These are phyloP conservation scores for Saguinus imperator DNA, from an alignment of 2,113 vertebrate genomes.

Conservation along the genomic window DNA sequence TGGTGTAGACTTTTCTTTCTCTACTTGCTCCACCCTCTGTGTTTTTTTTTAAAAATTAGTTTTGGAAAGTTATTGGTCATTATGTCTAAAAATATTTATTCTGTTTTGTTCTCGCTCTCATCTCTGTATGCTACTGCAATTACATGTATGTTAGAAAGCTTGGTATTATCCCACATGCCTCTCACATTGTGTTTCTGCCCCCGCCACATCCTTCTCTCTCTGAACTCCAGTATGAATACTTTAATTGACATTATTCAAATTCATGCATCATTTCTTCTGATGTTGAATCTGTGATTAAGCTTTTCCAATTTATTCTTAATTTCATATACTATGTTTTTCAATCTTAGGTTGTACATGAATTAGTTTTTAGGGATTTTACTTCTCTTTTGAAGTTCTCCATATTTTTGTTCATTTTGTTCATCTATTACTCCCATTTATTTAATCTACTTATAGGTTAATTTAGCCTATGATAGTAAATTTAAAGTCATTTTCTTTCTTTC, in stretches of 20 bases:
- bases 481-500: background rate
- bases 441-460: background rate
- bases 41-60: background rate
- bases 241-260: background rate
- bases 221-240: background rate
- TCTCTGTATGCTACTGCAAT: background rate
- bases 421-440: background rate
- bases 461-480: background rate
- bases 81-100: background rate
- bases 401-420: background rate
- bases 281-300: background rate
- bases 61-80: background rate
- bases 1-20: too few species aligned
- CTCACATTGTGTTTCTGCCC: background rate
- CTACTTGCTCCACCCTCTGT: background rate
- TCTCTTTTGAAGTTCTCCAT: background rate
- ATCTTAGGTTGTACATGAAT: background rate
- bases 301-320: background rate
- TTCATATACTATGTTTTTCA: background rate
- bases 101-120: background rate
- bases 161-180: background rate
- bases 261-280: background rate
- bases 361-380: background rate
- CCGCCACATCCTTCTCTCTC: background rate
- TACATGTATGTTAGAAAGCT: background rate